A percentile compares a stretch with the other conserved stretches of the same genome.
Conservation (phyloP, 1,140 invertebrate species). For the Ruditapes philippinarum region DNA sequence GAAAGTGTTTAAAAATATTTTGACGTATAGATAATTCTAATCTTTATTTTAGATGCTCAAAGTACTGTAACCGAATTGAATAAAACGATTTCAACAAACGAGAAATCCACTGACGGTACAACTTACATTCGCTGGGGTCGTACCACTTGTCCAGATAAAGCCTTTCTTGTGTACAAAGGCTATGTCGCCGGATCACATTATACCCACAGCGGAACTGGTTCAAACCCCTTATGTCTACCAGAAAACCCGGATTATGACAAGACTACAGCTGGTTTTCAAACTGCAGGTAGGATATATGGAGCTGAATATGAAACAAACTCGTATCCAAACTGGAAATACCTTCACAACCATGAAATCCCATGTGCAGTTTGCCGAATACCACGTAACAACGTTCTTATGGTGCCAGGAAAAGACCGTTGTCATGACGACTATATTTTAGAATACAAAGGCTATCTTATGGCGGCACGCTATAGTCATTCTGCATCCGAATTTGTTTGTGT, state of each 20-base stretch:
- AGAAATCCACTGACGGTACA: neutral
- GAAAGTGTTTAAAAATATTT: too few species aligned
- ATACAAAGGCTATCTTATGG: slow-evolving; percentile 73
- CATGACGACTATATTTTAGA: slow-evolving; percentile 66
- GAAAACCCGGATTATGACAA: neutral
- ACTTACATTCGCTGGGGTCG: slow-evolving; percentile 32
- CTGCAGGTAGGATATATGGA: neutral
- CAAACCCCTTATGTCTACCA: neutral
- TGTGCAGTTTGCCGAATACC: slow-evolving; percentile 70
- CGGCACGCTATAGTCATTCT: neutral
- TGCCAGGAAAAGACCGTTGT: slow-evolving; percentile 70
- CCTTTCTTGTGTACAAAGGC: slow-evolving; percentile 1
- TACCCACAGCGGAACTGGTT: neutral
- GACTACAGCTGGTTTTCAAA: neutral
- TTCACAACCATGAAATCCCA: slow-evolving; percentile 62
- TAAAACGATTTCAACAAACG: neutral
- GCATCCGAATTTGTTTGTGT: slow-evolving; percentile 69
- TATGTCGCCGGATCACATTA: slow-evolving; percentile 8
- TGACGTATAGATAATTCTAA: too few species aligned
- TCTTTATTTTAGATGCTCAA: neutral
- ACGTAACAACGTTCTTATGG: slow-evolving; percentile 62
- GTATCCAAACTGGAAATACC: neutral
- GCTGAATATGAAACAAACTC: slow-evolving; percentile 15
- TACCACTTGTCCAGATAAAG: neutral
- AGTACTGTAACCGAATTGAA: neutral